A percentile compares a stretch with the other conserved stretches of the same genome.
phyloP scores from a whole-genome alignment of 2,113 vertebrate genomes.

The Probosciger aterrimus region DNA sequence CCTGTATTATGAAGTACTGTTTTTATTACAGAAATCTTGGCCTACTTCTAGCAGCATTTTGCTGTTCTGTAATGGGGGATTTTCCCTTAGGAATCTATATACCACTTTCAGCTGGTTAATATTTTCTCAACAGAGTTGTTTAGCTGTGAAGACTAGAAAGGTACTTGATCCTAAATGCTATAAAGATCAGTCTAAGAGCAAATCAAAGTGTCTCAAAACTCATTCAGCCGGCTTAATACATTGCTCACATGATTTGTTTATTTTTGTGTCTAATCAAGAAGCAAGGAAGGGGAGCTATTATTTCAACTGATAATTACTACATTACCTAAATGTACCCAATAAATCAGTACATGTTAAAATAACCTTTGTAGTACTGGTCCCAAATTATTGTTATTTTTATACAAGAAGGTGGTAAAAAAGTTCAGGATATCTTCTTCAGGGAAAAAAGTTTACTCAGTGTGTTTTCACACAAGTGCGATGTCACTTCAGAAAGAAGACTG shows the following conservation, averaged over 20 bases:
- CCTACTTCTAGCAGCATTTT: background rate
- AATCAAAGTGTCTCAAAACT: background rate
- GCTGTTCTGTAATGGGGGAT: background rate
- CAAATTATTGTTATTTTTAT: background rate
- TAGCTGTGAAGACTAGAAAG: constrained; percentile 4
- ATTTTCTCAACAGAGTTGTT: constrained; percentile 17
- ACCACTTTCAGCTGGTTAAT: background rate
- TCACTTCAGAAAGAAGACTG: background rate
- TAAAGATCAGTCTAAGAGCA: background rate
- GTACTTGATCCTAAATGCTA: background rate
- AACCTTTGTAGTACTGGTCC: background rate
- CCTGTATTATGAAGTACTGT: background rate
- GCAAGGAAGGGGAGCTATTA: background rate
- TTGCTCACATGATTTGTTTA: background rate
- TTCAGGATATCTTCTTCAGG: background rate
- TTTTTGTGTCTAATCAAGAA: background rate
- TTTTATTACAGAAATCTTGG: constrained; percentile 10
- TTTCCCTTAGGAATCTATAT: background rate
- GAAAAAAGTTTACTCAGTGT: background rate
- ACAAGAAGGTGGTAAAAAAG: background rate
- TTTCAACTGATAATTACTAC: background rate
- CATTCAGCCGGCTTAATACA: background rate
- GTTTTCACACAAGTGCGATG: background rate
- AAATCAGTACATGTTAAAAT: background rate
- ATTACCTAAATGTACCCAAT: background rate